A percentile compares a stretch with the other conserved stretches of the same genome.
These are phyloP conservation scores for Drosophila lowei DNA, from an alignment of 1,140 invertebrate species.

Conservation along the genomic window DNA sequence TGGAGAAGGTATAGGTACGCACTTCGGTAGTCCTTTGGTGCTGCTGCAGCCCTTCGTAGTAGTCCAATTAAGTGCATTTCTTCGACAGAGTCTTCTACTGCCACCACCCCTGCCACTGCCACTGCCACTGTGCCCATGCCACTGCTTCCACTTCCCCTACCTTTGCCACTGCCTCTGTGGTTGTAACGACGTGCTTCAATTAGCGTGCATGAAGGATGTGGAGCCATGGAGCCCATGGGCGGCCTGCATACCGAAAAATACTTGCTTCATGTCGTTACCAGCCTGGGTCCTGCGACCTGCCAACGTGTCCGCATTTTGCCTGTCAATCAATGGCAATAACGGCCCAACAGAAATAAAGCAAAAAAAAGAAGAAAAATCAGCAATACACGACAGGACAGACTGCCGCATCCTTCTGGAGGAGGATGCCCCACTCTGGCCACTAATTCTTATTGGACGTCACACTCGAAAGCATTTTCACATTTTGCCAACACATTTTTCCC, in stretches of 20 bases:
- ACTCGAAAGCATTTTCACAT: conserved; percentile 58
- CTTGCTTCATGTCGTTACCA: conserved; percentile 36
- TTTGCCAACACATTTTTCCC: conserved; percentile 37
- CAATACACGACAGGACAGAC: conserved; percentile 16
- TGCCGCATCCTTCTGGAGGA: conserved; percentile 21
- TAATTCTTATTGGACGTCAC: conserved; percentile 72
- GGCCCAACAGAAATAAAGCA: not conserved
- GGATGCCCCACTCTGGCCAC: conserved; percentile 24
- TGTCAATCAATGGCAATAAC: conserved; percentile 70
- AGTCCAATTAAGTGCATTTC: conserved; percentile 77
- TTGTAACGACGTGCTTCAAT: conserved; percentile 67
- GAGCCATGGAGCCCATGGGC: too few relatives aligned
- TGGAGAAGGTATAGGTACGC: conserved; percentile 39
- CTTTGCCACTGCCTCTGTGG: conserved; percentile 12
- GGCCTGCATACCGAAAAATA: conserved; percentile 34
- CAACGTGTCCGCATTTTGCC: conserved; percentile 61
- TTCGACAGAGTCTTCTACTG: conserved; percentile 32
- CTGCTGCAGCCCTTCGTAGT: conserved; percentile 11
- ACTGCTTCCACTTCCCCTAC: not conserved
- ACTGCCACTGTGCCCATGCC: conserved; percentile 19
- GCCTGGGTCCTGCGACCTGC: conserved; percentile 22
- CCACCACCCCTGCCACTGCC: conserved; percentile 2
- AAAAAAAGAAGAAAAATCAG: conserved; percentile 4
- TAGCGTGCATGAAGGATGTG: conserved; percentile 52
- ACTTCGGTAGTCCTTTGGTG: conserved; percentile 12